Base-by-base conservation (phyloP, 2,888 invertebrate genomes). In the Rhingia campestris region DNA sequence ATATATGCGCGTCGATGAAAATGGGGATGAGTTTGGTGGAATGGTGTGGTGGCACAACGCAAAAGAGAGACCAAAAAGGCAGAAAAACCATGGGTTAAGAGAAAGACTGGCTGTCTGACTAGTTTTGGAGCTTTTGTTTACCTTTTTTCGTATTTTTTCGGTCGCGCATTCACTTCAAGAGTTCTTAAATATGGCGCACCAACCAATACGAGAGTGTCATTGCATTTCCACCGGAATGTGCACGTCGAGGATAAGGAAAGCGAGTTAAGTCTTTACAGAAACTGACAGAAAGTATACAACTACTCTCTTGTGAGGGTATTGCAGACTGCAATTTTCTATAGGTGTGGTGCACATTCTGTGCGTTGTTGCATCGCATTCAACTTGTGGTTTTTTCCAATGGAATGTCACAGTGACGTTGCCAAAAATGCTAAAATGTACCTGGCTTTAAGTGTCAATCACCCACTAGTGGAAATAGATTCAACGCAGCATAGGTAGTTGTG, bases 31-130 rank as follows among this genome's bases (percentile, higher is more conserved):
- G 64, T 61, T 58, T 51, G 51, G 49, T 63, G 37, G 35, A n/a
- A 32, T 67, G 63, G 47, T 58, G 49, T 10, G 10, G 69, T 33
- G 37, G 77, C 56, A 73, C 59, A 67, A 54, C 37, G 32, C 45
- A 35, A 66, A 84, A 84, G 84, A 84, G 84, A 80, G 58, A 66
- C 80, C 69, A 74, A 30, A 32, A 22, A 22, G 22, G 22, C 22
- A 2, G 22, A 2, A 84, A 61, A 74, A 51, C 59, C 59, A 30
- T 79, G 35, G 43, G 56, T 64, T 79, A 84, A 84, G 84, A 84
- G 79, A 82, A 56, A 79, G 61, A 74, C 51, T 72, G 67, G 43
- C 73, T 12, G 64, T 64, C 69, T 47, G 74, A 79, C 74, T 59
- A 39, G 32, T 58, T 84, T 82, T 72, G 39, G 12, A 56, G 30